phyloP scores from a whole-genome alignment of 2,113 vertebrate species.

The mouse (Mus musculus) region GRCm39 chr11:10837001-10837500 shows the following conservation, averaged over 20 bases:
- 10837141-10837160: neutral
- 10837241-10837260: neutral
- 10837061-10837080: slow-evolving; percentile 23
- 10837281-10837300: neutral
- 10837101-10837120: neutral
- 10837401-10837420: neutral
- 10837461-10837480: neutral
- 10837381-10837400: neutral
- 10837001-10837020: slow-evolving; percentile 87
- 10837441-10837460: neutral
- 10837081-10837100: neutral
- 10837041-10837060: slow-evolving; percentile 88
- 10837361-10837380: neutral
- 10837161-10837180: neutral
- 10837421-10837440: neutral
- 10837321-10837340: neutral
- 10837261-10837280: neutral
- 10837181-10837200: too few relatives aligned
- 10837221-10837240: neutral
- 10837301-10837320: neutral
- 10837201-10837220: neutral
- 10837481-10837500: neutral
- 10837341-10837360: neutral
- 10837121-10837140: neutral
- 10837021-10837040: slow-evolving; percentile 88